Percentiles rank a stretch among this genome's conserved stretches.
Evolutionary conservation across 2,888 invertebrate species (phyloP).

Genomic region (Orthosia incerta): DNA sequence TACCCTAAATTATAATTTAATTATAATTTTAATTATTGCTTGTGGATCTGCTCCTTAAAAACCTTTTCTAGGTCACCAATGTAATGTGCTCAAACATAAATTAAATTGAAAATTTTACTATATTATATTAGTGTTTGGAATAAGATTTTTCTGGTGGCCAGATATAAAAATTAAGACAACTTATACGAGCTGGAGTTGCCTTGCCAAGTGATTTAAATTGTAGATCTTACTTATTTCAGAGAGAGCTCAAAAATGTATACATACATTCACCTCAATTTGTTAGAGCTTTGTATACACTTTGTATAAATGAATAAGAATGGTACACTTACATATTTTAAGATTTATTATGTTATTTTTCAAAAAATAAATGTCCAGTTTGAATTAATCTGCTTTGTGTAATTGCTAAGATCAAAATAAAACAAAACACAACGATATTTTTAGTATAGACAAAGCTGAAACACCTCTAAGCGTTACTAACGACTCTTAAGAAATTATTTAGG

Average conservation of each 20-base stretch:
- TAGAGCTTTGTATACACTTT: constrained; percentile 18
- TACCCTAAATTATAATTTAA: neutral
- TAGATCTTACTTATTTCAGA: constrained; percentile 34
- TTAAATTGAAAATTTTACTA: constrained; percentile 27
- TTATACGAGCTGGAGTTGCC: constrained; percentile 19
- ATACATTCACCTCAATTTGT: constrained; percentile 4
- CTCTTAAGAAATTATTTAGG: neutral
- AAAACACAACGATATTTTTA: constrained; percentile 22
- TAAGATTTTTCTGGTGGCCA: constrained; percentile 25
- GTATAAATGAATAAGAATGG: constrained; percentile 6
- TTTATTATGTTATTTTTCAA: constrained; percentile 11
- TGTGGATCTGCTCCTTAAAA: constrained; percentile 4
- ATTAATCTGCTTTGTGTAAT: constrained; percentile 22
- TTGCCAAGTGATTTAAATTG: constrained; percentile 35
- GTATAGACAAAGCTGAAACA: constrained; percentile 2
- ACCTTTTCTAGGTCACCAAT: constrained; percentile 14
- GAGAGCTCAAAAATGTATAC: constrained; percentile 34
- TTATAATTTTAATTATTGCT: too few relatives aligned
- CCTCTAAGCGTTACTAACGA: neutral
- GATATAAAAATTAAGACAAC: constrained; percentile 24
- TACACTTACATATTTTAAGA: constrained; percentile 25
- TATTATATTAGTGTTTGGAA: constrained; percentile 32
- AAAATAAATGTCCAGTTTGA: constrained; percentile 21
- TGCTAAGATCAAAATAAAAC: constrained; percentile 29
- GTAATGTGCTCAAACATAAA: constrained; percentile 41